Evolutionary conservation across 2,888 invertebrate genomes (phyloP).

Genomic region (Eristalis pertinax): DNA sequence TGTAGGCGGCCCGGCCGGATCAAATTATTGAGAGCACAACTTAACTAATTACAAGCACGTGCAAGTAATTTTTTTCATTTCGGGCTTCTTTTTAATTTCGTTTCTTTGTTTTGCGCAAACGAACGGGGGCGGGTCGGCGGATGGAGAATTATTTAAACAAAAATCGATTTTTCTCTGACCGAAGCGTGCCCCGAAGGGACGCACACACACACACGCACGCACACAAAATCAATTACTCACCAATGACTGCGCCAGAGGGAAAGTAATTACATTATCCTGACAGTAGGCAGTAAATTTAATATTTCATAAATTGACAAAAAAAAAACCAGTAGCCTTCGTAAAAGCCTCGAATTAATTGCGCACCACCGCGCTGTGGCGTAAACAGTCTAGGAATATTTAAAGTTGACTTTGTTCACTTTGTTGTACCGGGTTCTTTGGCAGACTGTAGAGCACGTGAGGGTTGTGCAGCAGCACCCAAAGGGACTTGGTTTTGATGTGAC

Average conservation of each 20-base stretch:
- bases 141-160: not conserved
- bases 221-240: conserved; percentile 21
- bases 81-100: not conserved
- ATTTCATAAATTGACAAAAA: not conserved
- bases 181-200: not conserved
- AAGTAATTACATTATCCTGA: not conserved
- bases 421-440: not conserved
- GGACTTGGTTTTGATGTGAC: no score
- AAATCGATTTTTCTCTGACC: conserved; percentile 3
- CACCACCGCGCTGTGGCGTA: not conserved
- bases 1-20: not conserved
- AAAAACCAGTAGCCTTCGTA: not conserved
- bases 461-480: no score
- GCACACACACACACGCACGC: not conserved
- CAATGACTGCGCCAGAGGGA: not conserved
- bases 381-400: no score
- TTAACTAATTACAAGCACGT: conserved; percentile 37
- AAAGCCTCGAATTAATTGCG: not conserved
- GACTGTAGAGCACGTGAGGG: no score
- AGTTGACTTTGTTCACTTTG: not conserved
- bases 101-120: not conserved
- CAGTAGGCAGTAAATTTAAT: not conserved
- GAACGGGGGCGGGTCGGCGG: not conserved
- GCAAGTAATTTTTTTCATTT: conserved; percentile 21
- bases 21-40: conserved; percentile 7